Evolutionary conservation across 2,888 invertebrate species (phyloP).

Genomic region (Philereme vetulata): DNA sequence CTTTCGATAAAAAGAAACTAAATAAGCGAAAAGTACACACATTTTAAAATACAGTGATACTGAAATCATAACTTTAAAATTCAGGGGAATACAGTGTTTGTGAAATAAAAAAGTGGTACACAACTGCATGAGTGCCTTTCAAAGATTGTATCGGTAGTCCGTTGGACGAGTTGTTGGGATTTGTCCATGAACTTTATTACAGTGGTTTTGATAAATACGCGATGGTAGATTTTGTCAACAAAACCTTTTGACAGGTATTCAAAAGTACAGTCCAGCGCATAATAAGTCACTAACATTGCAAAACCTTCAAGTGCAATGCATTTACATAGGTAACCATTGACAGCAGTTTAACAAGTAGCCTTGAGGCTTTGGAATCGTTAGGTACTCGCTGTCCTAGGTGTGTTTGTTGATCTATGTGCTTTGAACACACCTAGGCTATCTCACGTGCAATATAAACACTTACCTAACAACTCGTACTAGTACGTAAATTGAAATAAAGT

Average conservation of each 20-base stretch:
- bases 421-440: constrained; percentile 4
- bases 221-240: too few relatives aligned
- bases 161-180: too few relatives aligned
- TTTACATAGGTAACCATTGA: constrained; percentile 56
- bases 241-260: too few relatives aligned
- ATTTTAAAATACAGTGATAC: neutral
- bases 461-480: neutral
- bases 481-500: too few relatives aligned
- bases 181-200: too few relatives aligned
- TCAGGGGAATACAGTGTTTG: constrained; percentile 11
- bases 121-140: constrained; percentile 25
- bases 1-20: constrained; percentile 4
- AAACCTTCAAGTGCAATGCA: constrained; percentile 53
- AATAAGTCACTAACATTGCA: constrained; percentile 27
- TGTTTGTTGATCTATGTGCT: constrained; percentile 20
- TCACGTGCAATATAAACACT: neutral
- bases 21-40: neutral
- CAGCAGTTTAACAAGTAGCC: constrained; percentile 64
- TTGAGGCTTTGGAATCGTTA: constrained; percentile 48
- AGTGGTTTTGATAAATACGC: too few relatives aligned
- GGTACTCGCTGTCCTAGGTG: constrained; percentile 15
- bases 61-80: neutral
- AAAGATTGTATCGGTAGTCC: too few relatives aligned
- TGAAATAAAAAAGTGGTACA: constrained; percentile 13
- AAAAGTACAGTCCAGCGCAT: too few relatives aligned